Conservation (phyloP, 2,797 vertebrate genomes). For the Coregonus sp. region DNA sequence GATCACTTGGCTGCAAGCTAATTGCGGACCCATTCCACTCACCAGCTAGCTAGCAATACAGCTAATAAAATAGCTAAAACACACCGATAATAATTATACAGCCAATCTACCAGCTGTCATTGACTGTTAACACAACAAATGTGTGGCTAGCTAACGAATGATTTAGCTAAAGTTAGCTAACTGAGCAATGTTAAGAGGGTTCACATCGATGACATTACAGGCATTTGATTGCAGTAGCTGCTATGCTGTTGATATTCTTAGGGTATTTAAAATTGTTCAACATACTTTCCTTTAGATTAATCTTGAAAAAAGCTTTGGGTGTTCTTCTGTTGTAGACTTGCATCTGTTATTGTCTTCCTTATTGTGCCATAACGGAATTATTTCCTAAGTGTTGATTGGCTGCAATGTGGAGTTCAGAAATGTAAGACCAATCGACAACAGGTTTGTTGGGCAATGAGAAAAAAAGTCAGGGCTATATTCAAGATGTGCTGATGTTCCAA, state of each 20-base stretch:
- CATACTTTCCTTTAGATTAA: constrained; percentile 27
- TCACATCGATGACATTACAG: neutral
- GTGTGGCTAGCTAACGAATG: constrained; percentile 36
- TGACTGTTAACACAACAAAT: constrained; percentile 2
- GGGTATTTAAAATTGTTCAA: constrained; percentile 4
- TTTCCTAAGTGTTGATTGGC: constrained; percentile 60
- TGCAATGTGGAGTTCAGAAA: constrained; percentile 25
- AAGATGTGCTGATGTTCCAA: neutral
- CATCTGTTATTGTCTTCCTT: constrained; percentile 42
- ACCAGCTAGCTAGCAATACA: neutral
- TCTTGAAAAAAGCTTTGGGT: constrained; percentile 10
- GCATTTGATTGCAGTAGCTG: neutral
- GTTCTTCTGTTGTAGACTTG: constrained; percentile 47
- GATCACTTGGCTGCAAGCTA: constrained; percentile 27
- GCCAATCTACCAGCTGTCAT: neutral
- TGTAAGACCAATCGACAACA: constrained; percentile 58
- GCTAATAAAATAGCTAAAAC: neutral
- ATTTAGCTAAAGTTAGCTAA: neutral
- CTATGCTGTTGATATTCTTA: neutral
- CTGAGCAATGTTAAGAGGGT: neutral
- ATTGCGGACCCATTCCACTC: neutral
- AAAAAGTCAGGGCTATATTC: constrained; percentile 7
- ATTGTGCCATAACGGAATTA: constrained; percentile 28
- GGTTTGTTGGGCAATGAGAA: constrained; percentile 45
- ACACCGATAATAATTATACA: neutral